Evolutionary conservation across 2,888 invertebrate genomes (phyloP), one percentile per base, ranked within the genome.

Genomic region (Epirrhoe alternata): DNA sequence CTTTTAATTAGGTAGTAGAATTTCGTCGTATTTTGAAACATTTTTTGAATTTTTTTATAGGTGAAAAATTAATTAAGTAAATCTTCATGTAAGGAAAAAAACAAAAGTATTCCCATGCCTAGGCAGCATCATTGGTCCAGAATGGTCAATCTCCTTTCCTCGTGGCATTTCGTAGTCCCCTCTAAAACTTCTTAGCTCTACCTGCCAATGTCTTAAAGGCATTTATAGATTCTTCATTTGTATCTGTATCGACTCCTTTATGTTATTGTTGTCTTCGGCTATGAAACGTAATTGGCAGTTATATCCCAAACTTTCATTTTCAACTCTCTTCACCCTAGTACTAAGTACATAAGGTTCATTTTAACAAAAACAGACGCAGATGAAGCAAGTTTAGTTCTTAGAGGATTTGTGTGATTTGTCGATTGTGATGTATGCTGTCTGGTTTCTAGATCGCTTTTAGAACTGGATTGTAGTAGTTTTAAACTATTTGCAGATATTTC

Each of bases 171-270:
- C 24, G 24, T 24, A 24, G 1, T 24, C 24, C 24, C 24, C 3
- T 24, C 54, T 87, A 79, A 8, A 67, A 0, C 42, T 85, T 79
- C 35, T 1, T 61, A 82, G 55, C 66, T 72, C 76, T 73, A 68
- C 62, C 75, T 77, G 80, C 81, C 82, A 86, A 87, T 86, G 87
- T 89, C 88, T 89, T 90, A 88, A 90, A 88, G 87, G 83, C 89
- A 88, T 92, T 90, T 91, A 92, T 89, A 91, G 92, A 90, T 91
- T 88, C 90, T 90, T 92, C 92, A 92, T 92, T 91, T 92, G 87
- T 92, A 86, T 91, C 85, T 87, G 81, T 87, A 89, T 91, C 89
- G 92, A 92, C 88, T 87, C 89, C 80, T 88, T 88, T 90, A 90
- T 90, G 88, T 90, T 89, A 91, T 88, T 90, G 88, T 91, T 84